These are phyloP conservation scores for Cyclina sinensis DNA, from an alignment of 1,140 invertebrate genomes.

Conservation along the genomic window DNA sequence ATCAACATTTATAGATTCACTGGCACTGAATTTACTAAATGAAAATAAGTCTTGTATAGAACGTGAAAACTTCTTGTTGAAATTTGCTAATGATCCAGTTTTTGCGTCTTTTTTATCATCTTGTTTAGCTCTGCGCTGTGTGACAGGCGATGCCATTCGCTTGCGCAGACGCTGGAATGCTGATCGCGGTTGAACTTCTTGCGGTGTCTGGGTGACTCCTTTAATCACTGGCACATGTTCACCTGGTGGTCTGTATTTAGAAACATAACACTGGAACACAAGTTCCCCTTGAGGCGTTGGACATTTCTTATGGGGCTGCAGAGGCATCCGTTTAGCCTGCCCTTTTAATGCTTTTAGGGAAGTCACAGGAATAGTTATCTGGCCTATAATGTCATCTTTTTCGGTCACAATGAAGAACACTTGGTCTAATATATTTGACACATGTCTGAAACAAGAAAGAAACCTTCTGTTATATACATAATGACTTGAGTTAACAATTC, in stretches of 20 bases:
- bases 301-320: conserved; percentile 84
- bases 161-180: conserved; percentile 75
- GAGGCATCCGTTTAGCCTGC: conserved; percentile 71
- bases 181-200: conserved; percentile 52
- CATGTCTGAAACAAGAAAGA: conserved; percentile 73
- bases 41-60: conserved; percentile 83
- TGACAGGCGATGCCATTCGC: conserved; percentile 69
- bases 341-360: conserved; percentile 76
- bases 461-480: too few species aligned
- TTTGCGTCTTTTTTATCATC: conserved; percentile 71
- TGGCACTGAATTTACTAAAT: conserved; percentile 70
- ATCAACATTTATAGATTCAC: conserved; percentile 45
- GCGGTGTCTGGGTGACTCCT: conserved; percentile 22
- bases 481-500: too few species aligned
- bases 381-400: conserved; percentile 84
- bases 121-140: conserved; percentile 64
- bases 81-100: conserved; percentile 74
- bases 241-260: conserved; percentile 73
- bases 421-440: conserved; percentile 76
- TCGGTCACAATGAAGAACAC: conserved; percentile 84
- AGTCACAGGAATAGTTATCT: conserved; percentile 80
- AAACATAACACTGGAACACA: conserved; percentile 83
- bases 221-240: conserved; percentile 70
- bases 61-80: conserved; percentile 83
- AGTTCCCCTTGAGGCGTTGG: conserved; percentile 81